Evolutionary conservation across 1,140 invertebrate genomes (phyloP).

Genomic region (Paraescarpia echinospica): DNA sequence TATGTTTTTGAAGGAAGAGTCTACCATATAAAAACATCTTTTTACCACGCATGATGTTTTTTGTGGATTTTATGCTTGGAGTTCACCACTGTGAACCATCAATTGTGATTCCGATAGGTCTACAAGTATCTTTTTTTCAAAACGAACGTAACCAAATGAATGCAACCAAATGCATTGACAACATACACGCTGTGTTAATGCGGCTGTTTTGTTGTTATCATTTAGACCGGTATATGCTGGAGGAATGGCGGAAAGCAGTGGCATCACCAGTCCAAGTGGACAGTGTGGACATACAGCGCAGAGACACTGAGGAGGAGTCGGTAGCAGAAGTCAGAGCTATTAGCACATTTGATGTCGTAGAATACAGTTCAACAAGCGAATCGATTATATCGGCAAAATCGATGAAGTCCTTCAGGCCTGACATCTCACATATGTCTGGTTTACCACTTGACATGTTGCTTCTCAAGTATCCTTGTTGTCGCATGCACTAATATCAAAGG

Average conservation of each 20-base stretch:
- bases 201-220: background rate
- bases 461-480: background rate
- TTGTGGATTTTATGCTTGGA: too few relatives aligned
- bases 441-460: background rate
- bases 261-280: background rate
- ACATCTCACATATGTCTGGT: background rate
- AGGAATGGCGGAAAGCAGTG: background rate
- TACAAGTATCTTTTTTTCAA: too few relatives aligned
- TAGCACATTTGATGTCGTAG: background rate
- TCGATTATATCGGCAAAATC: background rate
- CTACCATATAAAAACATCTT: too few relatives aligned
- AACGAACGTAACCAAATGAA: too few relatives aligned
- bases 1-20: too few relatives aligned
- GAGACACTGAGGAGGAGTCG: background rate
- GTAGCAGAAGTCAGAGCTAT: background rate
- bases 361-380: background rate
- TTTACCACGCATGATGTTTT: too few relatives aligned
- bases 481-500: too few relatives aligned
- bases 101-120: too few relatives aligned
- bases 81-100: too few relatives aligned
- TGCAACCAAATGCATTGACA: too few relatives aligned
- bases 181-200: too few relatives aligned
- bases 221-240: background rate
- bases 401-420: background rate
- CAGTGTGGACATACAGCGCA: background rate